Evolutionary conservation across 1,140 invertebrate species (phyloP).

Genomic region (Zelostemma sp.): DNA sequence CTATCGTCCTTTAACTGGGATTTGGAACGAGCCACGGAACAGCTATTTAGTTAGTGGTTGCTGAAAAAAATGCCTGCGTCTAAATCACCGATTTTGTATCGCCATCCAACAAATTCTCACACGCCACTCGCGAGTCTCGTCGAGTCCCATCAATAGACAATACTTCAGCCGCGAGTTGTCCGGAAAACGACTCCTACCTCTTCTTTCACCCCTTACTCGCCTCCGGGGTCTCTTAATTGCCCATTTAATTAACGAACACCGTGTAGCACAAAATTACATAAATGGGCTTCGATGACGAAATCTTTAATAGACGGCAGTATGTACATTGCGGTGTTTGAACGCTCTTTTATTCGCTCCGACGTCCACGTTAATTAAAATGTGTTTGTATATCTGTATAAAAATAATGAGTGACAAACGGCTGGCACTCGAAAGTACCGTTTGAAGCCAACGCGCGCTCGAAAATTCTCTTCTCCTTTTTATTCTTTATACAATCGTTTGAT

Average conservation of each 20-base stretch:
- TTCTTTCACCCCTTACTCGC: not conserved
- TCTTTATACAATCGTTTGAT: not conserved
- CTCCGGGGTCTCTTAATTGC: too few species aligned
- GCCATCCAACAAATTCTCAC: constrained; percentile 20
- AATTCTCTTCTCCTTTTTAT: too few species aligned
- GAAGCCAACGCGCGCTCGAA: not conserved
- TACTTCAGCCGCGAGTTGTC: constrained; percentile 1
- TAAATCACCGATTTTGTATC: constrained; percentile 29
- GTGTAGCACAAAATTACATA: too few species aligned
- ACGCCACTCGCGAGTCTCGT: constrained; percentile 16
- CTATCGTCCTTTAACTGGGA: constrained; percentile 93
- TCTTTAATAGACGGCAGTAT: too few species aligned
- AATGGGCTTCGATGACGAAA: too few species aligned
- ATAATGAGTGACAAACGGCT: too few species aligned
- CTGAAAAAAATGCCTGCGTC: constrained; percentile 16
- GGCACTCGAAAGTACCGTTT: too few species aligned
- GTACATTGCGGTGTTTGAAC: too few species aligned
- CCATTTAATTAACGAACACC: too few species aligned
- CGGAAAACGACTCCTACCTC: constrained; percentile 31
- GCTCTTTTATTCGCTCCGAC: too few species aligned
- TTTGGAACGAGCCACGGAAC: constrained; percentile 87
- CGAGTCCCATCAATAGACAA: constrained; percentile 18
- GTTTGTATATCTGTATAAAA: too few species aligned
- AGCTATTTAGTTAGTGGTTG: constrained; percentile 86
- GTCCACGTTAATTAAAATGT: too few species aligned